Evolutionary conservation across 2,888 invertebrate genomes (phyloP).

Genomic region (Caenorhabditis japonica): DNA sequence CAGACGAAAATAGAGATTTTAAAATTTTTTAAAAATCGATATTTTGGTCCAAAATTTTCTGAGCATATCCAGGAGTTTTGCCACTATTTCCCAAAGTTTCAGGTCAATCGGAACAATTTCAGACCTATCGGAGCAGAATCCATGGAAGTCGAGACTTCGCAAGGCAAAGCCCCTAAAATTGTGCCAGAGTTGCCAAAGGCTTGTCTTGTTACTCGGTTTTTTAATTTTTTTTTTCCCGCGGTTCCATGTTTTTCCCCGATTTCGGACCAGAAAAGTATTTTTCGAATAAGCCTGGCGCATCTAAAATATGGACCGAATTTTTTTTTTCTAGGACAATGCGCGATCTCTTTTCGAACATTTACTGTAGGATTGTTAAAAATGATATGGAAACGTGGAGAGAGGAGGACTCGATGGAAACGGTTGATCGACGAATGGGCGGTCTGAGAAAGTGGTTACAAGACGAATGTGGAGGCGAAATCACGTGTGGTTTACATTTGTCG

Average conservation of each 20-base stretch:
- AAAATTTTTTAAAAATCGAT: too few species aligned
- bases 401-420: constrained; percentile 6
- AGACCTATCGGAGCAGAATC: too few species aligned
- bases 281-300: too few species aligned
- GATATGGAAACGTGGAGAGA: constrained; percentile 21
- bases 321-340: constrained; percentile 12
- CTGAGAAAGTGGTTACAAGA: constrained; percentile 10
- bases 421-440: constrained; percentile 15
- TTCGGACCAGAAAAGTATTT: too few species aligned
- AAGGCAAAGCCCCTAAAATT: too few species aligned
- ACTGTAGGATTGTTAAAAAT: background rate
- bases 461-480: background rate
- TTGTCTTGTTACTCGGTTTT: too few species aligned
- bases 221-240: too few species aligned
- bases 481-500: constrained; percentile 1
- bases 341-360: constrained; percentile 3
- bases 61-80: background rate
- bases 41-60: too few species aligned
- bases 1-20: constrained; percentile 4
- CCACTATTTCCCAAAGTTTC: background rate
- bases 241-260: too few species aligned
- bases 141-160: too few species aligned
- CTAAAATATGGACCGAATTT: background rate
- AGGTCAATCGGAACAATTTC: background rate
- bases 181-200: too few species aligned